Conservation (phyloP, 2,888 invertebrate genomes). For the Clunio marinus region DNA sequence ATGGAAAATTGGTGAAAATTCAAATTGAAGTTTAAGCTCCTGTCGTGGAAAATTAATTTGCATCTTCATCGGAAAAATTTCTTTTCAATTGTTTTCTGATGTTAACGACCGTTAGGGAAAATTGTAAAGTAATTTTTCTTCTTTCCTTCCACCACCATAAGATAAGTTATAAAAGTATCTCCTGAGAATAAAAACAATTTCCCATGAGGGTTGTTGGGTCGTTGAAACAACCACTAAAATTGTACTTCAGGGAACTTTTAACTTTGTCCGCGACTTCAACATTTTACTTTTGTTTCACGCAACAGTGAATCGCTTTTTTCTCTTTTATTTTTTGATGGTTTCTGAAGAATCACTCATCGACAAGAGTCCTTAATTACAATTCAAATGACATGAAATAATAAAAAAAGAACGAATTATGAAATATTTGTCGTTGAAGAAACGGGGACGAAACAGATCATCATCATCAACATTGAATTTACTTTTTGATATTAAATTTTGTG, state of each 20-base stretch:
- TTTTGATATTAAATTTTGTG: slow-evolving; percentile 28
- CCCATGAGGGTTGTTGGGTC: slow-evolving; percentile 2
- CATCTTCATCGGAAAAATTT: background rate
- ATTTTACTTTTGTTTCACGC: background rate
- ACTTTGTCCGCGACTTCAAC: slow-evolving; percentile 5
- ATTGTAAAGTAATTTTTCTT: slow-evolving; percentile 14
- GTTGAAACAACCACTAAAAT: background rate
- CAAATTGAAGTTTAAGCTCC: slow-evolving; percentile 36
- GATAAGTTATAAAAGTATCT: too few species aligned
- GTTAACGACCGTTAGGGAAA: slow-evolving; percentile 15
- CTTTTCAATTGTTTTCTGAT: background rate
- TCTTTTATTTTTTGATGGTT: too few species aligned
- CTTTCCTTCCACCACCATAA: too few species aligned
- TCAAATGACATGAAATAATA: slow-evolving; percentile 22
- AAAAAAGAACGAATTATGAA: slow-evolving; percentile 13
- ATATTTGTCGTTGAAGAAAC: background rate
- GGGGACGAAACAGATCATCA: slow-evolving; percentile 29
- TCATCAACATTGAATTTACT: slow-evolving; percentile 28
- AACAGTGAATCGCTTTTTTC: background rate
- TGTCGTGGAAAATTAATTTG: slow-evolving; percentile 32
- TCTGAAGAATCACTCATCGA: slow-evolving; percentile 32
- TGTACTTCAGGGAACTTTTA: slow-evolving; percentile 16
- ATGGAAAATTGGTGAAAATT: slow-evolving; percentile 4
- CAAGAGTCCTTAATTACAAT: slow-evolving; percentile 36
- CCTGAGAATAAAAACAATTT: slow-evolving; percentile 17